A percentile compares a stretch with the other conserved stretches of the same genome.
Conservation (phyloP, 2,797 vertebrate species). For the Chanos chanos region DNA sequence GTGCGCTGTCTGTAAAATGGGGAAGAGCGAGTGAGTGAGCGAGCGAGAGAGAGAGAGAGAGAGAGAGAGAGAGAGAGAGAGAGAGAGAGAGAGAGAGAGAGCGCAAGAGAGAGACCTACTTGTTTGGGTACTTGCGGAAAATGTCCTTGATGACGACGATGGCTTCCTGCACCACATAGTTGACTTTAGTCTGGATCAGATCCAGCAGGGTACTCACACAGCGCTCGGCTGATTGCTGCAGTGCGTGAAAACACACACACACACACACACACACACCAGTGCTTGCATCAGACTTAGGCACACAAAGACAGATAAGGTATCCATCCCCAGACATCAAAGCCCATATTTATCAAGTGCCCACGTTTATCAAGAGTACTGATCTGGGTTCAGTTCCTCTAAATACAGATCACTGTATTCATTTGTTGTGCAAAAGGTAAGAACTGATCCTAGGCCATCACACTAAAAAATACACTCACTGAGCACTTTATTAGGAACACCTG, state of each 20-base stretch:
- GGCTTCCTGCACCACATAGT: conserved; percentile 97
- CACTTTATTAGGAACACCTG: too few relatives aligned
- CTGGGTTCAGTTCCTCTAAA: too few relatives aligned
- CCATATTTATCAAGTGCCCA: too few relatives aligned
- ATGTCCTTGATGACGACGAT: conserved; percentile 98
- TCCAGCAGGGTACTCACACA: conserved; percentile 93
- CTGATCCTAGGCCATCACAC: too few relatives aligned
- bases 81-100: not conserved
- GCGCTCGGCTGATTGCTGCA: conserved; percentile 92
- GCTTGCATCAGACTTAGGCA: too few relatives aligned
- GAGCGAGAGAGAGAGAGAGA: conserved; percentile 15
- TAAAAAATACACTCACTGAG: conserved; percentile 17
- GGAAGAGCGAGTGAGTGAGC: not conserved
- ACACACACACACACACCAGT: too few relatives aligned
- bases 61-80: not conserved
- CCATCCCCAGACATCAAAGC: too few relatives aligned
- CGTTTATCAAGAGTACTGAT: too few relatives aligned
- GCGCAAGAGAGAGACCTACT: conserved; percentile 69
- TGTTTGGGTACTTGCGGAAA: conserved; percentile 99
- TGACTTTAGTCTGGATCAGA: conserved; percentile 97
- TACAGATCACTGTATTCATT: not conserved
- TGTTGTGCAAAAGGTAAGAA: not conserved
- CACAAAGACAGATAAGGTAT: too few relatives aligned
- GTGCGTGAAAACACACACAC: not conserved
- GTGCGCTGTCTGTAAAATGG: not conserved